Base-by-base conservation (phyloP, 1,140 invertebrate genomes). In the Rhopalosiphum maidis region DNA sequence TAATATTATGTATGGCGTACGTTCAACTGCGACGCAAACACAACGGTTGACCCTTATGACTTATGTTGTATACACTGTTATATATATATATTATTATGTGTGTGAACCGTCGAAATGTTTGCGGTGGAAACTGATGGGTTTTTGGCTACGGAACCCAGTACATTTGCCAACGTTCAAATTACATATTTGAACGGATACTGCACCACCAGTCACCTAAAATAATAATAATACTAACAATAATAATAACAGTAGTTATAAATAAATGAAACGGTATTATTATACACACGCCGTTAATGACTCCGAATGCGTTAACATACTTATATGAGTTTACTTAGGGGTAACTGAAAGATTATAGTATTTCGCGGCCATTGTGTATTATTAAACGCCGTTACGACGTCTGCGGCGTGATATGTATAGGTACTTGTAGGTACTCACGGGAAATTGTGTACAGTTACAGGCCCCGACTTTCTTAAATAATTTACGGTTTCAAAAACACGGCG, bases 81-180 rank as follows among this genome's bases (percentile, higher is more conserved):
- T 68, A 68, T n/a, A 68, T 68, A 41, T 41, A 41, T 41, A 41
- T 3, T 51, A 68, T 68, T n/a, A 15, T 77, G 30, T 77, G 30
- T 77, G 60, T 9, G 82, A 46, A 86, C 85, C 11, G 85, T 86
- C 23, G 41, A 46, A 41, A 85, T 25, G 35, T 41, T 85, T 85
- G 83, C 83, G 83, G 83, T 43, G 83, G 8, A 43, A 41, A 43
- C 23, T 41, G 85, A 86, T 30, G 25, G 41, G 23, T 6, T 86
- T 86, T 86, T 86, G 85, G 85, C 85, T 46, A 46, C 41, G 11
- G 25, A 86, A 86, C 85, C 6, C 30, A 30, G 41, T 86, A 25
- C 41, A 86, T 86, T 86, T 86, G 85, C 85, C 85, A 86, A 86
- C 25, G 85, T 86, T 46, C 41, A 86, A 46, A 86, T 86, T 86